phyloP scores from a whole-genome alignment of 2,888 invertebrate species.

The Dynastes tityus region DNA sequence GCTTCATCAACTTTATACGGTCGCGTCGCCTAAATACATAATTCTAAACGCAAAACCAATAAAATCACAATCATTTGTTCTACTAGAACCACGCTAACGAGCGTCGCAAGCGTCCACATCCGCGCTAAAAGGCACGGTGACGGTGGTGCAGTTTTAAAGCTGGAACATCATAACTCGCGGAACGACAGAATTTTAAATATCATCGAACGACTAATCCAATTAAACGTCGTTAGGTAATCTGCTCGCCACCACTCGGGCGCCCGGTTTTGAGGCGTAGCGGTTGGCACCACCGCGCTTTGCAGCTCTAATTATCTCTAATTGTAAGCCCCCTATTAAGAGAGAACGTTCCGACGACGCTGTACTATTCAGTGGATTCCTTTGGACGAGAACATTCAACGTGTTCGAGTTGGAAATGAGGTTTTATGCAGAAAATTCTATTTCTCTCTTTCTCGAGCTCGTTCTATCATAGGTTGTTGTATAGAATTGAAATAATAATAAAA shows the following conservation, averaged over 20 bases:
- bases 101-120: background rate
- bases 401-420: slow-evolving; percentile 16
- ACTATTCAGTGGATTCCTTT: slow-evolving; percentile 54
- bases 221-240: slow-evolving; percentile 68
- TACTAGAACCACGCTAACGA: slow-evolving; percentile 28
- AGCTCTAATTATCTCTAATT: slow-evolving; percentile 69
- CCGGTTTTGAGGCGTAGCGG: slow-evolving; percentile 55
- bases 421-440: slow-evolving; percentile 33
- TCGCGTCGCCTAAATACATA: no score
- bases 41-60: no score
- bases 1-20: no score
- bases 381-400: slow-evolving; percentile 43
- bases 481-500: slow-evolving; percentile 31
- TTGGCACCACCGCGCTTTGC: slow-evolving; percentile 59
- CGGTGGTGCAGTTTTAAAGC: slow-evolving; percentile 35
- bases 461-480: background rate
- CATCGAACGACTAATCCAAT: slow-evolving; percentile 61
- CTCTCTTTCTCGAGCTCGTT: background rate
- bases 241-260: slow-evolving; percentile 62
- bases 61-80: slow-evolving; percentile 6
- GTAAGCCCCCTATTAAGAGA: slow-evolving; percentile 62
- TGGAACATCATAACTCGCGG: slow-evolving; percentile 33
- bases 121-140: background rate
- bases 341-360: slow-evolving; percentile 39
- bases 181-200: slow-evolving; percentile 49